These are phyloP conservation scores for Lamprotornis superbus DNA, from an alignment of 2,113 vertebrate genomes.

Conservation along the genomic window DNA sequence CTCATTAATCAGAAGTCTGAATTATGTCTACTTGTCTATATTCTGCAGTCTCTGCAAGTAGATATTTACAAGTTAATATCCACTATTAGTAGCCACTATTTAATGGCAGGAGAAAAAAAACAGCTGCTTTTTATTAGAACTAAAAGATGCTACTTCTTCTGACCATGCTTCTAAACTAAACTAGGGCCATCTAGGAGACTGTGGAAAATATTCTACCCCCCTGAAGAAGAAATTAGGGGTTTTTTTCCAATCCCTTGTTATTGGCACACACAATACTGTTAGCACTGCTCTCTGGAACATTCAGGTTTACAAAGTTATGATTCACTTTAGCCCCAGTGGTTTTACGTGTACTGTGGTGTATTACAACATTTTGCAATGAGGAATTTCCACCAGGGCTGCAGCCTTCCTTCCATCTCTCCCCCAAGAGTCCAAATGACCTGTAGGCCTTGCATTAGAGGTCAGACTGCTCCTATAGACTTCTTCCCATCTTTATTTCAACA, in stretches of 20 bases:
- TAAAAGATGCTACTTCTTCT: neutral
- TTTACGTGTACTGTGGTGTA: neutral
- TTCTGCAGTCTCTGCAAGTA: neutral
- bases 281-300: neutral
- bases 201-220: constrained; percentile 3
- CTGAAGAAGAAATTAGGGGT: neutral
- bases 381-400: neutral
- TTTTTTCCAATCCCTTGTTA: neutral
- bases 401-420: neutral
- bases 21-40: neutral
- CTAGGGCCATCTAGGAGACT: neutral
- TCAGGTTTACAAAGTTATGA: constrained; percentile 9
- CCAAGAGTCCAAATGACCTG: neutral
- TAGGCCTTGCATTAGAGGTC: neutral
- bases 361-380: neutral
- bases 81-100: neutral
- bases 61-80: neutral
- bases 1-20: neutral
- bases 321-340: neutral
- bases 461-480: neutral
- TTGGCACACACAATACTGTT: neutral
- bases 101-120: neutral
- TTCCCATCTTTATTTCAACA: neutral
- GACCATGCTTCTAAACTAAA: neutral
- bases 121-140: neutral